phyloP scores from a whole-genome alignment of 2,888 invertebrate genomes.

The Eutolmus rufibarbis region DNA sequence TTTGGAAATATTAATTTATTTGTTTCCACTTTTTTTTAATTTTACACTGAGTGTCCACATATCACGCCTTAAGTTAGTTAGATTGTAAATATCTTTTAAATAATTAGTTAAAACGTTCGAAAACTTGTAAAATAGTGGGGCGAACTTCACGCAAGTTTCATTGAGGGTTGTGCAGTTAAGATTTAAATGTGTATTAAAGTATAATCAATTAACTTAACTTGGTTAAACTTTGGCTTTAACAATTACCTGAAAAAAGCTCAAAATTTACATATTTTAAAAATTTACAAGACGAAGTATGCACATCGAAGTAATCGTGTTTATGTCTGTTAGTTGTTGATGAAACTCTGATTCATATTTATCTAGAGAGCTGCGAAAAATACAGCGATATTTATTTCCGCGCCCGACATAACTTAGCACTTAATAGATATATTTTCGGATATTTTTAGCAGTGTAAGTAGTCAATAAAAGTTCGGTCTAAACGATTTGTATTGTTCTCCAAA shows the following conservation, averaged over 20 bases:
- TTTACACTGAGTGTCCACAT: no score
- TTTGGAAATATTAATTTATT: no score
- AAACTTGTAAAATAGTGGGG: no score
- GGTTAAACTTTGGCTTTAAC: no score
- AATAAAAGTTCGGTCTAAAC: not conserved
- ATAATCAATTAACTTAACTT: no score
- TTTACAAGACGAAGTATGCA: not conserved
- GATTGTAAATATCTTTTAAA: no score
- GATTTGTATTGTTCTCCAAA: not conserved
- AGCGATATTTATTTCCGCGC: not conserved
- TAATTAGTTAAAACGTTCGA: no score
- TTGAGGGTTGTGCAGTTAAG: no score
- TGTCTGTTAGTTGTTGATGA: not conserved
- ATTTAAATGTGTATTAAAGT: no score
- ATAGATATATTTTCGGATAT: not conserved
- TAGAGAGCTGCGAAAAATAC: not conserved
- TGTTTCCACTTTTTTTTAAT: no score
- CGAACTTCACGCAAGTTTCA: no score
- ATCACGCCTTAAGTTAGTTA: no score
- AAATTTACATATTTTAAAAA: not conserved
- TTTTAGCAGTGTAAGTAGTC: not conserved
- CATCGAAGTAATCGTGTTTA: not conserved
- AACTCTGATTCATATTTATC: not conserved
- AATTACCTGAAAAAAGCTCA: not conserved
- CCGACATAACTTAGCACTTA: not conserved